Evolutionary conservation across 2,113 vertebrate species (phyloP).

Genomic region (Cavia porcellus): DNA sequence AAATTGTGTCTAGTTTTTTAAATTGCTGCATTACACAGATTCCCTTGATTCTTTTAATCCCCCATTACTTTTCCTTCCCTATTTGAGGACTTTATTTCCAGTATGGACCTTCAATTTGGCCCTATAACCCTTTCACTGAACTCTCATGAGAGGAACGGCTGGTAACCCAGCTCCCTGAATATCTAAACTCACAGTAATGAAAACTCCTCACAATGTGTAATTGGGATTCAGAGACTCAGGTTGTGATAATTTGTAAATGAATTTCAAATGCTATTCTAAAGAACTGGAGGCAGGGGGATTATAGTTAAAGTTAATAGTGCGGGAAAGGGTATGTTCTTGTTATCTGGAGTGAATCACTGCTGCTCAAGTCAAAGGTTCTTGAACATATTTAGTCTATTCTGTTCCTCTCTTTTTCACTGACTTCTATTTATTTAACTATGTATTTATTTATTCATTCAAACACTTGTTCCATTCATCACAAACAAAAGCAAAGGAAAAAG

Average conservation of each 20-base stretch:
- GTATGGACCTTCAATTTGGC: conserved; percentile 44
- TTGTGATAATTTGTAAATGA: conserved; percentile 60
- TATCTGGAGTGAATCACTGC: conserved; percentile 81
- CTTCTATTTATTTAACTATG: conserved; percentile 63
- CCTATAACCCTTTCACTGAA: conserved; percentile 46
- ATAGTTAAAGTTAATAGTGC: conserved; percentile 67
- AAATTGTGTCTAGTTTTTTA: conserved; percentile 45
- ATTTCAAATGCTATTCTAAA: conserved; percentile 75
- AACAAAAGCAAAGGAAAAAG: conserved; percentile 86
- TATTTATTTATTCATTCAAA: conserved; percentile 55
- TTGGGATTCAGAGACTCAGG: conserved; percentile 67
- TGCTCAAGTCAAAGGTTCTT: conserved; percentile 83
- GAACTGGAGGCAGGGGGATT: neutral
- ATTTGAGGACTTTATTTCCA: conserved; percentile 41
- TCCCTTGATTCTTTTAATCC: neutral
- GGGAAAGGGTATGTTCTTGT: conserved; percentile 76
- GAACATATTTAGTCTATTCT: conserved; percentile 79
- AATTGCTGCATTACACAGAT: neutral
- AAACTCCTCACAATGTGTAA: conserved; percentile 1
- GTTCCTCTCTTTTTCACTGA: neutral
- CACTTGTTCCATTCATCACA: conserved; percentile 81
- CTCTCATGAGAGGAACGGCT: neutral
- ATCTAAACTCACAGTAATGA: conserved; percentile 61
- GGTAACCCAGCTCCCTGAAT: neutral
- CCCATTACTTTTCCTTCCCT: neutral